Evolutionary conservation across 1,140 invertebrate genomes (phyloP), one percentile per base, ranked within the genome.

Genomic region (Pantala flavescens): DNA sequence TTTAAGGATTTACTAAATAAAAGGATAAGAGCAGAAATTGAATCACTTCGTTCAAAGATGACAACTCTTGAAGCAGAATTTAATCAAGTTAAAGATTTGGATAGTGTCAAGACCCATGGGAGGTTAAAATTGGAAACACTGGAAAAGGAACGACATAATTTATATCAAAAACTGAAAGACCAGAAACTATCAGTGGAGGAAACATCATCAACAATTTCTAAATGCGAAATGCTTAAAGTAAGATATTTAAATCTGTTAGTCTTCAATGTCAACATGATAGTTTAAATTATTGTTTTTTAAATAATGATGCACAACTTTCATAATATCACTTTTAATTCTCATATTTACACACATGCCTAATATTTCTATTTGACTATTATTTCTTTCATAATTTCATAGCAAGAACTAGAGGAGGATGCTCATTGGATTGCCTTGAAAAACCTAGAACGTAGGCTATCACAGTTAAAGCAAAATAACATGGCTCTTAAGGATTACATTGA

Each of bases 21-120:
- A 63, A 63, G n/a, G n/a, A 63, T 63, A 19, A 63, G 14, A 21
- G 49, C 49, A 63, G 49, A 63, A 21, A 63, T 63, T 21, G n/a
- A 63, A 21, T 63, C 49, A 63, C 49, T 63, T 63, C 49, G 12
- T 63, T 63, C 49, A 63, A 63, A 63, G n/a, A 63, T 63, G 49
- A 21, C 49, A 19, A 19, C 49, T 7, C n/a, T 63, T 16, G 49
- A 63, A 21, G n/a, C 14, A 21, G n/a, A 63, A 7, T 63, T 21
- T 16, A 63, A 63, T 14, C 16, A 63, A 63, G 49, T 63, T 19
- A 63, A 63, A 63, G 49, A 63, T 63, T 63, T 63, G 49, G 49
- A 63, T 19, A 21, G 16, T 14, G 12, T 14, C 16, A 63, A 63
- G 49, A 16, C n/a, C 12, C 49, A 63, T 7, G 49, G 49, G 5